Base-by-base conservation (phyloP, 2,113 vertebrate species). In the Cyanocitta stelleri region DNA sequence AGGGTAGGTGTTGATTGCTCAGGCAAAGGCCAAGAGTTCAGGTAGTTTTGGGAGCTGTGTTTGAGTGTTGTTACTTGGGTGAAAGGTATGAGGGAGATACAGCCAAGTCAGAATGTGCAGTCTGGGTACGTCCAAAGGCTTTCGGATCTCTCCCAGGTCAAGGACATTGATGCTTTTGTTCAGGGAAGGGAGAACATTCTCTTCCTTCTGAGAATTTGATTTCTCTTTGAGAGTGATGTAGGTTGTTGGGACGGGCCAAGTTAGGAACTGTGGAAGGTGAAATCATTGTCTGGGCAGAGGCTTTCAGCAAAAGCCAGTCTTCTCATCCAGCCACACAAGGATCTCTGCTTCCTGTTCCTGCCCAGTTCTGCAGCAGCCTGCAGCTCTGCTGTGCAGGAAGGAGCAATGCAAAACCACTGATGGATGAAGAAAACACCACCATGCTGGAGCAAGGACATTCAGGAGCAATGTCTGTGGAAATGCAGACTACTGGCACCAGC, bases 41-140 rank as follows among this genome's bases (percentile, higher is more conserved):
- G 33, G 27, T 18, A 21, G 66, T 37, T 52, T 41, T 46, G 27
- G 68, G 58, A 85, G 39, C 49, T 76, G 58, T 55, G 21, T 33
- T 61, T 80, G 54, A 63, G 41, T 21, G 35, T 19, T 41, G 39
- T 37, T 71, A 37, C 62, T 41, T 8, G 16, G 10, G 32, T 33
- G 18, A 35, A 7, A 0, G 1, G 56, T 7, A 2, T 24, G 64
- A 37, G 1, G 0, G 44, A 43, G 27, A 18, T 30, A 37, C 37
- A 64, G 19, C 49, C 30, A 9, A 33, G 52, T 76, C 52, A 54
- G 24, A 43, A 62, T 2, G 2, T 27, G 15, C 43, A 13, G 4
- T 39, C 22, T 2, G 2, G 0, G 4, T 58, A 5, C 1, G 2
- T 48, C 20, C 1, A 0, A 33, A 68, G 58, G 48, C 49, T 59